Evolutionary conservation across 2,888 invertebrate species (phyloP).

Genomic region (Pristionchus japonicus): DNA sequence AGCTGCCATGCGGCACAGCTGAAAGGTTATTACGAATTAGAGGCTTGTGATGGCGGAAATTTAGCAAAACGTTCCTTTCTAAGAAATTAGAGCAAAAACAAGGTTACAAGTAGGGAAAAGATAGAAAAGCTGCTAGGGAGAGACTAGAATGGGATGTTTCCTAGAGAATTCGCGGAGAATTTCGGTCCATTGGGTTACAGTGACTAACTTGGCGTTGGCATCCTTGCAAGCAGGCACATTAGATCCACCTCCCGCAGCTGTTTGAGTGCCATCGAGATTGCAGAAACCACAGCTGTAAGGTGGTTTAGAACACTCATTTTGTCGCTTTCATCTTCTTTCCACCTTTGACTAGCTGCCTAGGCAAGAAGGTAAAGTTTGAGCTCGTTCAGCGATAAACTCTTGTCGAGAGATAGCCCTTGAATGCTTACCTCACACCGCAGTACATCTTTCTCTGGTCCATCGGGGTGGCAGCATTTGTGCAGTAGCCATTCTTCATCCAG

Average conservation of each 20-base stretch:
- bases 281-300: background rate
- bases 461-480: background rate
- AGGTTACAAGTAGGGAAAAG: no score
- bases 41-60: no score
- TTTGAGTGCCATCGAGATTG: background rate
- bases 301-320: background rate
- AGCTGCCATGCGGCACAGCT: background rate
- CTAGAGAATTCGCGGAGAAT: background rate
- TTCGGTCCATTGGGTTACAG: background rate
- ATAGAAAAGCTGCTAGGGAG: no score
- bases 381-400: no score
- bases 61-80: background rate
- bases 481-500: background rate
- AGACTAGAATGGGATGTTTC: no score
- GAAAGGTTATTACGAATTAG: background rate
- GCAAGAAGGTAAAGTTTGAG: background rate
- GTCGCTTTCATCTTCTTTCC: background rate
- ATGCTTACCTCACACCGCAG: background rate
- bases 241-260: background rate
- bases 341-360: background rate
- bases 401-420: no score
- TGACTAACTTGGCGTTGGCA: background rate
- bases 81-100: no score
- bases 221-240: background rate
- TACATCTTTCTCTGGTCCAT: background rate